These are phyloP conservation scores for Xylophagus ater DNA, from an alignment of 2,888 invertebrate species.

Conservation along the genomic window DNA sequence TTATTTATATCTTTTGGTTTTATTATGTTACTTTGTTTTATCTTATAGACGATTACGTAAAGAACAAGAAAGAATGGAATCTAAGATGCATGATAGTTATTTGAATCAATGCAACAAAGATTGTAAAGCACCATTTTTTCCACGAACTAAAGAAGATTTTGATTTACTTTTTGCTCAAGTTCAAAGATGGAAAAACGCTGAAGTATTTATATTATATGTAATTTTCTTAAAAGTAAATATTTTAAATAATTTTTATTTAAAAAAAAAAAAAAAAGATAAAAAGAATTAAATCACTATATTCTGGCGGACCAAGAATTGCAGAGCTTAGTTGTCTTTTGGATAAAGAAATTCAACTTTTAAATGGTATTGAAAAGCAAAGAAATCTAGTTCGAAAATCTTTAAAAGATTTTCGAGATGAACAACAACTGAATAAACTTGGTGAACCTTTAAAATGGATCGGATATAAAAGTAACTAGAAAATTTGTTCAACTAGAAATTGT, in stretches of 20 bases:
- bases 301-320: constrained; percentile 57
- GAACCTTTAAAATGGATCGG: constrained; percentile 66
- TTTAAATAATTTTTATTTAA: constrained; percentile 1
- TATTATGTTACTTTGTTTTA: too few species aligned
- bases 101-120: constrained; percentile 45
- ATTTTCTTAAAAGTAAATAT: neutral
- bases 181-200: constrained; percentile 34
- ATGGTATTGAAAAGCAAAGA: constrained; percentile 57
- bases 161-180: constrained; percentile 54
- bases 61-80: constrained; percentile 43
- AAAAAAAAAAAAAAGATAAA: too few species aligned
- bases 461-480: constrained; percentile 46
- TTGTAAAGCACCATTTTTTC: constrained; percentile 55
- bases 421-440: constrained; percentile 55
- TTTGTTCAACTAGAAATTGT: neutral
- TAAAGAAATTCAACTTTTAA: constrained; percentile 58
- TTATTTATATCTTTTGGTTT: too few species aligned
- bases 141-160: constrained; percentile 59
- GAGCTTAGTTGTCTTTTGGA: constrained; percentile 59
- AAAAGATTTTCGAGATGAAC: constrained; percentile 47
- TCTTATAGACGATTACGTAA: constrained; percentile 40
- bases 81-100: constrained; percentile 40
- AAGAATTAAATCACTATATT: constrained; percentile 50
- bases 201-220: constrained; percentile 18
- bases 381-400: constrained; percentile 49